phyloP scores from a whole-genome alignment of 2,113 vertebrate species.

The Toxostoma redivivum region DNA sequence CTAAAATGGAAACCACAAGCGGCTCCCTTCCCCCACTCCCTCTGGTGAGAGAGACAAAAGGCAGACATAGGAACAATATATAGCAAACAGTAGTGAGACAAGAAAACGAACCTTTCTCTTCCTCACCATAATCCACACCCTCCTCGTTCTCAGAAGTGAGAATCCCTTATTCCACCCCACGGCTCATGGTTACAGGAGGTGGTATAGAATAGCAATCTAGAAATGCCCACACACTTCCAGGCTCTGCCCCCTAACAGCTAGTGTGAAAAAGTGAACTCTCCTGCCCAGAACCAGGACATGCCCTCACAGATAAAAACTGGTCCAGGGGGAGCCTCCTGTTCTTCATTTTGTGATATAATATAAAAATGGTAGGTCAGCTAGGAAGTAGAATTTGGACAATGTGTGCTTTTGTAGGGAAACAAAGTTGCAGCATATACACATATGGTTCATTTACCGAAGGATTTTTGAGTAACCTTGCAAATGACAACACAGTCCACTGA shows the following conservation, averaged over 20 bases:
- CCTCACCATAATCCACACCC: accelerated
- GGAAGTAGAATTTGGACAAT: not conserved
- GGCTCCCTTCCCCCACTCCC: not conserved
- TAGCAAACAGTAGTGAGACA: not conserved
- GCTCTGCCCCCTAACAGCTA: not conserved
- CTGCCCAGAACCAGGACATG: accelerated
- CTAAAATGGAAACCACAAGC: not conserved
- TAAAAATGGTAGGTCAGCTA: not conserved
- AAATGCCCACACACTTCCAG: not conserved
- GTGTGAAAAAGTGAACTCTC: not conserved
- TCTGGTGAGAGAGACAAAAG: not conserved
- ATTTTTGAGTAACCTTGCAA: slow-evolving; percentile 38
- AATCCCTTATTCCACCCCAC: not conserved
- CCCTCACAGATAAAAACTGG: not conserved
- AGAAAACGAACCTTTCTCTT: not conserved
- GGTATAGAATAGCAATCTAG: not conserved
- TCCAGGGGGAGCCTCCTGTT: not conserved
- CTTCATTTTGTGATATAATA: not conserved
- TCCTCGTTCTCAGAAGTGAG: not conserved
- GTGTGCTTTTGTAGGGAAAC: not conserved
- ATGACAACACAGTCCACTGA: slow-evolving; percentile 1
- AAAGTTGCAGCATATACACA: not conserved
- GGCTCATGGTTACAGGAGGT: accelerated
- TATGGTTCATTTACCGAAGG: not conserved
- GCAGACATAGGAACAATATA: not conserved